A percentile compares a stretch with the other conserved stretches of the same genome.
phyloP scores from a whole-genome alignment of 1,140 invertebrate genomes.

The Drosophila leontia region DNA sequence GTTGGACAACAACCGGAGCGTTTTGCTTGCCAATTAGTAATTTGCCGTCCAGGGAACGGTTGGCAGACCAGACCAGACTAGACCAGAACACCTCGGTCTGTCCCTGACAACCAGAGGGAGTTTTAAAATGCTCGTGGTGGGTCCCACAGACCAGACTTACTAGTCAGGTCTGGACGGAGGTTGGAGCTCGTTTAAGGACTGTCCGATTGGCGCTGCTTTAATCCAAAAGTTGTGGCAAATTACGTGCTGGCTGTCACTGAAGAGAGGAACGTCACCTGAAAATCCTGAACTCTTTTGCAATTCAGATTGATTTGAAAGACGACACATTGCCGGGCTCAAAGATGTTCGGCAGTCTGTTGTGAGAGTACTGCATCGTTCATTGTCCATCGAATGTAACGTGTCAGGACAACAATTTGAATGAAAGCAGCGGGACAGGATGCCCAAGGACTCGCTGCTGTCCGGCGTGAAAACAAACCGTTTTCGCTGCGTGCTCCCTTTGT shows the following conservation, averaged over 20 bases:
- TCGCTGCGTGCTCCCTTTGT: conserved; percentile 14
- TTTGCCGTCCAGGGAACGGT: conserved; percentile 60
- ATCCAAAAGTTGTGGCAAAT: conserved; percentile 16
- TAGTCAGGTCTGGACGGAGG: no score
- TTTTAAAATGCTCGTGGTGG: conserved; percentile 36
- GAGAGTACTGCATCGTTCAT: conserved; percentile 59
- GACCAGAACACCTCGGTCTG: conserved; percentile 19
- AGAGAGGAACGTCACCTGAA: not conserved
- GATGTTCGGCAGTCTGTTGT: conserved; percentile 39
- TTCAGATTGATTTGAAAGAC: conserved; percentile 68
- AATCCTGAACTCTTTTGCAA: conserved; percentile 43
- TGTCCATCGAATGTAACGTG: conserved; percentile 58
- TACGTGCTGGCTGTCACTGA: not conserved
- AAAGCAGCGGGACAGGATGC: conserved; percentile 27
- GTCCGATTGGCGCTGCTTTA: conserved; percentile 34
- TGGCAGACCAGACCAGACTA: conserved; percentile 12
- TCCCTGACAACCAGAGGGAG: conserved; percentile 55
- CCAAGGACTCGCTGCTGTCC: not conserved
- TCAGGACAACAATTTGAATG: conserved; percentile 46
- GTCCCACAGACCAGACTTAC: not conserved
- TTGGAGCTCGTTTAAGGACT: conserved; percentile 27
- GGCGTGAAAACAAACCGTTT: conserved; percentile 28
- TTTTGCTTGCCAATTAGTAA: conserved; percentile 84
- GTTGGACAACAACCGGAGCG: conserved; percentile 78
- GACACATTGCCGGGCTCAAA: conserved; percentile 39